These are phyloP conservation scores for Heteromormyrus szaboi DNA, from an alignment of 2,797 vertebrate genomes.

Conservation along the genomic window DNA sequence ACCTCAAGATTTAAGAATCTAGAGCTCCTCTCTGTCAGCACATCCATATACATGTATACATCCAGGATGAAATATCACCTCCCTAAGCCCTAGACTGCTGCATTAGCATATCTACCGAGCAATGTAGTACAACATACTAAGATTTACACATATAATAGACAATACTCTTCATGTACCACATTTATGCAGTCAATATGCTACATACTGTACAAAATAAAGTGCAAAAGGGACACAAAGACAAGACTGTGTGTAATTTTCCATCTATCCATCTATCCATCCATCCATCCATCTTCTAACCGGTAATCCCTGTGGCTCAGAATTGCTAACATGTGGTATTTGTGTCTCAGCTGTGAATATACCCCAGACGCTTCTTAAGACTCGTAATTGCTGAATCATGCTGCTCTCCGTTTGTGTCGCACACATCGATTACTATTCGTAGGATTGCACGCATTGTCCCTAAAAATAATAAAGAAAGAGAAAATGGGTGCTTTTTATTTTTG, in stretches of 20 bases:
- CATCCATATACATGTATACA: background rate
- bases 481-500: background rate
- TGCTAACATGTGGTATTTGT: background rate
- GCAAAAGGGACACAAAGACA: background rate
- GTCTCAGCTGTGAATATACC: background rate
- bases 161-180: background rate
- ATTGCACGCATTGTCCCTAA: background rate
- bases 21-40: background rate
- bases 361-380: background rate
- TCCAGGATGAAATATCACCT: background rate
- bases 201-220: background rate
- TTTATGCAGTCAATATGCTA: background rate
- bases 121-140: background rate
- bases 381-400: background rate
- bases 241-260: background rate
- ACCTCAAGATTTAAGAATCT: background rate
- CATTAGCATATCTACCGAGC: background rate
- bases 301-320: background rate
- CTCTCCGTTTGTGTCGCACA: background rate
- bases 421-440: background rate
- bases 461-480: background rate
- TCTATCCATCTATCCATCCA: background rate
- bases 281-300: background rate
- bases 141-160: background rate
- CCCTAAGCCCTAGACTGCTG: background rate